phyloP scores from a whole-genome alignment of 1,140 invertebrate genomes.

The Macrosteles quadrilineatus region DNA sequence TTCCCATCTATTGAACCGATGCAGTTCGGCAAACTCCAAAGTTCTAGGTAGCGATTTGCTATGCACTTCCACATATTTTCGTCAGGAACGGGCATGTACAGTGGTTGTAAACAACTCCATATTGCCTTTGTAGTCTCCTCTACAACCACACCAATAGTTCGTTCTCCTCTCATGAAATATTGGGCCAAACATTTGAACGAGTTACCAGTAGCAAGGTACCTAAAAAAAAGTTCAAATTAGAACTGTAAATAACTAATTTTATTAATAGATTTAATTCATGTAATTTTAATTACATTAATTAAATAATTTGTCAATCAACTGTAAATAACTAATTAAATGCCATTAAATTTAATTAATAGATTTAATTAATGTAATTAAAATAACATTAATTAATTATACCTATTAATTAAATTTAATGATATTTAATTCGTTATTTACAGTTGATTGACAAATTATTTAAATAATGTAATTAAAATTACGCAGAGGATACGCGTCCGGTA shows the following conservation, averaged over 20 bases:
- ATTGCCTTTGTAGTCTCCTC: conserved; percentile 19
- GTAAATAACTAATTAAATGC: no score
- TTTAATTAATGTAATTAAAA: not conserved
- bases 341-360: no score
- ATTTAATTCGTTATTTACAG: no score
- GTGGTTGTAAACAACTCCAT: conserved; percentile 36
- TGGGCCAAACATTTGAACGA: conserved; percentile 27
- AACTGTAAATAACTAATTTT: conserved; percentile 23
- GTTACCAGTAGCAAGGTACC: conserved; percentile 29
- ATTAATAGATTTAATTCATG: conserved; percentile 1
- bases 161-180: conserved; percentile 28
- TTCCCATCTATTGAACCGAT: conserved; percentile 52
- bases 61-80: conserved; percentile 30
- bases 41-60: conserved; percentile 31
- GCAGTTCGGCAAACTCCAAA: conserved; percentile 46
- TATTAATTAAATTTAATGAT: no score
- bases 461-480: not conserved
- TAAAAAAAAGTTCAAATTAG: conserved; percentile 18
- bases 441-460: conserved; percentile 6
- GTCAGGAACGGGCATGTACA: conserved; percentile 39
- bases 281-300: not conserved
- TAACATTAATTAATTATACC: not conserved
- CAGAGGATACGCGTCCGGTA: no score
- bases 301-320: conserved; percentile 8
- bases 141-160: conserved; percentile 30